Base-by-base conservation (phyloP, 1,140 invertebrate genomes). In the Zophobas morio region DNA sequence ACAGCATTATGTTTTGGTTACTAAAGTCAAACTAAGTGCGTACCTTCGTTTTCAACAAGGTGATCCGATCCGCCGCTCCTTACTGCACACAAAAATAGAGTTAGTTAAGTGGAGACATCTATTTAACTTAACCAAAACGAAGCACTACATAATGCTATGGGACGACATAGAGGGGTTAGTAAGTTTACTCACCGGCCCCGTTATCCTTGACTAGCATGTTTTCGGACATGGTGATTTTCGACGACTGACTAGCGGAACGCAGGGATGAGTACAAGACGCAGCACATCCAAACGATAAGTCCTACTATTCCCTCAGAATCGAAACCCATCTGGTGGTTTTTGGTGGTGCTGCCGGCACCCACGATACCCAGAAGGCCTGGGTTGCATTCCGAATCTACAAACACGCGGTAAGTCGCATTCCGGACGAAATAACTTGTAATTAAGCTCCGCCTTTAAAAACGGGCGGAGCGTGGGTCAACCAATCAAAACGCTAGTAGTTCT, bases 251-350 rank as follows among this genome's bases (percentile, higher is more conserved):
- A 8, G 94, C 95, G 5, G 95, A 95, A 32, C 95, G 90, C 32
- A 98, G 90, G 77, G 94, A 96, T 40, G 97, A 98, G 87, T 99
- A 99, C 8, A 99, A 89, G 34, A 99, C 95, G 87, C 97, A 99
- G 82, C 93, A 91, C 82, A 98, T 93, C 96, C 97, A 99, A 81
- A 99, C 95, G 5, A 96, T 86, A 42, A 99, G 89, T 34, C 96
- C 96, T 77, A 99, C 92, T 74, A 99, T 94, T 79, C 96, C 94
- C 85, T 96, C 92, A 75, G 94, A 92, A 86, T 97, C 95, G 85
- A 97, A 95, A 6, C 89, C 89, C 42, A 90, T 87, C 86, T 91
- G 85, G 76, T 84, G 86, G 74, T 84, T 82, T 54, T 77, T 66
- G 8, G 76, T 74, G 1, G 84, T 75, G 76, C 86, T 81, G 8